A percentile compares a stretch with the other conserved stretches of the same genome.
Evolutionary conservation across 2,797 vertebrate genomes (phyloP).

Genomic region (Falco biarmicus): DNA sequence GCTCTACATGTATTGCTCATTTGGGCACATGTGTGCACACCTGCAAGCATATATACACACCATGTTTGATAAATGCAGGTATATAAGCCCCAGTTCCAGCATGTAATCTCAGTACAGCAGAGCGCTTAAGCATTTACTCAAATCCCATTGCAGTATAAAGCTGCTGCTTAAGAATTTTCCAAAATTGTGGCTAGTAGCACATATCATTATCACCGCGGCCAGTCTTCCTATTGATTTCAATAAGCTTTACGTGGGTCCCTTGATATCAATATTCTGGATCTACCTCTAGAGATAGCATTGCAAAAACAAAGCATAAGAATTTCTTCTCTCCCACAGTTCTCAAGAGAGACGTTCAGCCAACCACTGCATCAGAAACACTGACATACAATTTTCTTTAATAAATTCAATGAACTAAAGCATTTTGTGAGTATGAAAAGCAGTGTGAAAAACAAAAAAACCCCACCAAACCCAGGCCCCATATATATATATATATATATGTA

Average conservation of each 20-base stretch:
- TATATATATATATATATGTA: background rate
- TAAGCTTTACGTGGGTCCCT: conserved; percentile 3
- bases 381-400: background rate
- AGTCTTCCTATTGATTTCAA: conserved; percentile 53
- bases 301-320: background rate
- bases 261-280: background rate
- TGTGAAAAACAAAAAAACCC: background rate
- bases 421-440: background rate
- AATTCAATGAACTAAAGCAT: background rate
- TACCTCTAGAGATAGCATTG: background rate
- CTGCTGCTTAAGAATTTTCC: background rate
- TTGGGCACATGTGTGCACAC: background rate
- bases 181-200: background rate
- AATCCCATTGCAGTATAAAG: conserved; percentile 6
- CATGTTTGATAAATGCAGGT: background rate
- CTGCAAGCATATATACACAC: background rate
- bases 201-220: background rate
- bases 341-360: conserved; percentile 12
- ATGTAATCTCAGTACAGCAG: background rate
- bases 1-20: background rate
- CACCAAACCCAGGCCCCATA: too few species aligned
- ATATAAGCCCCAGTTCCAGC: background rate
- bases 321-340: background rate
- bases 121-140: background rate
- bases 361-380: background rate